These are phyloP conservation scores for Blennius ocellaris DNA, from an alignment of 2,113 vertebrate genomes.

Conservation along the genomic window DNA sequence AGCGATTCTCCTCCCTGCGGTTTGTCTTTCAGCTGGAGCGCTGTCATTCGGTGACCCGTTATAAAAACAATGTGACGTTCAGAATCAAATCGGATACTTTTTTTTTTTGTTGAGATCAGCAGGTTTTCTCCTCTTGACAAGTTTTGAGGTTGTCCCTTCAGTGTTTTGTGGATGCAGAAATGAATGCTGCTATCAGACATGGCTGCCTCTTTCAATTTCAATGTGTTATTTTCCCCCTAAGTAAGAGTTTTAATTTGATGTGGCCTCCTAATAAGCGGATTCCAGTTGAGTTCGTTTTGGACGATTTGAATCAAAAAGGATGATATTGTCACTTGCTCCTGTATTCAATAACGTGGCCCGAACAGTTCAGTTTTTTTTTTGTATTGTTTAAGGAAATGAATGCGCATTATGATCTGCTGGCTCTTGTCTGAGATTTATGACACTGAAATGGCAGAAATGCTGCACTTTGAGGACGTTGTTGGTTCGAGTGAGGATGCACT, in stretches of 20 bases:
- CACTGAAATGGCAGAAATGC: slow-evolving; percentile 23
- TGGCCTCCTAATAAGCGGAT: slow-evolving; percentile 26
- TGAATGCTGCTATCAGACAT: slow-evolving; percentile 16
- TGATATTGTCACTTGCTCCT: slow-evolving; percentile 10
- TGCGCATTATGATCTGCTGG: slow-evolving; percentile 12
- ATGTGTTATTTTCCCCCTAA: slow-evolving; percentile 8
- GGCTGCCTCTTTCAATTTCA: slow-evolving; percentile 8
- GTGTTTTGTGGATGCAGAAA: slow-evolving; percentile 32
- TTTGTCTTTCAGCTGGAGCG: slow-evolving; percentile 34
- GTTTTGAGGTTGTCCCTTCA: slow-evolving; percentile 11
- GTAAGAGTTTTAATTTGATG: slow-evolving; percentile 17
- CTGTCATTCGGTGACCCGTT: slow-evolving; percentile 18
- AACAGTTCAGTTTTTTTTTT: slow-evolving; percentile 10
- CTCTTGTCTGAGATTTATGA: slow-evolving; percentile 19
- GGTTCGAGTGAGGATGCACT: background rate
- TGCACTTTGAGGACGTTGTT: slow-evolving; percentile 43
- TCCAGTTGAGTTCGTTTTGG: slow-evolving; percentile 19
- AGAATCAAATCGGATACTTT: slow-evolving; percentile 20
- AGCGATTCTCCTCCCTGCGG: slow-evolving; percentile 44
- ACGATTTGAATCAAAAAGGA: background rate
- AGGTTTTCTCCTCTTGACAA: slow-evolving; percentile 10
- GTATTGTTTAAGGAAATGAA: slow-evolving; percentile 8
- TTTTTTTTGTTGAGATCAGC: slow-evolving; percentile 29
- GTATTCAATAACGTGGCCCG: slow-evolving; percentile 16
- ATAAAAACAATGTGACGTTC: slow-evolving; percentile 6